phyloP scores from a whole-genome alignment of 1,140 invertebrate species.

The Hylyphantes graminicola region DNA sequence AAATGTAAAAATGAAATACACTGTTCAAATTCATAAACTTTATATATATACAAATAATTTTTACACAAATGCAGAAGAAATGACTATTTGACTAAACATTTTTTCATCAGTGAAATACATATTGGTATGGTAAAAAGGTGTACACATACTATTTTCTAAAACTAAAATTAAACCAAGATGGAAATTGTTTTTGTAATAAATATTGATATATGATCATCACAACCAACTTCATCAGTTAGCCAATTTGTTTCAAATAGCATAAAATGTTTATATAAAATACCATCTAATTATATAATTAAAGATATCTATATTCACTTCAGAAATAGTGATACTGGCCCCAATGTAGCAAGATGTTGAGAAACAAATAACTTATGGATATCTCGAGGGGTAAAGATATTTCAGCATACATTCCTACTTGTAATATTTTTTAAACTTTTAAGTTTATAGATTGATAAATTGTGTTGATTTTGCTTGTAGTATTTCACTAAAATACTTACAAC shows the following conservation, averaged over 20 bases:
- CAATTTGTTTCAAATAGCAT: not conserved
- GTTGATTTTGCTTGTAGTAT: too few species aligned
- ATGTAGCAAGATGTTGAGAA: conserved; percentile 6
- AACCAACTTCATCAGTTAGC: not conserved
- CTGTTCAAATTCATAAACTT: conserved; percentile 53
- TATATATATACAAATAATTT: conserved; percentile 59
- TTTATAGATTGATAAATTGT: too few species aligned
- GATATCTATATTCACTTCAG: conserved; percentile 6
- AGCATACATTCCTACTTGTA: too few species aligned
- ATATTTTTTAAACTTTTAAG: too few species aligned
- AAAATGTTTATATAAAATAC: conserved; percentile 27
- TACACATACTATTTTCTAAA: conserved; percentile 16
- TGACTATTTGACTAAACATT: conserved; percentile 48
- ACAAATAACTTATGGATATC: not conserved
- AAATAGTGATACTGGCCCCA: conserved; percentile 31
- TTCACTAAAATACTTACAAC: too few species aligned
- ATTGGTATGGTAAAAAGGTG: not conserved
- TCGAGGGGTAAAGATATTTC: too few species aligned
- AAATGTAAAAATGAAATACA: conserved; percentile 3
- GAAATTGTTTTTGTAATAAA: conserved; percentile 22
- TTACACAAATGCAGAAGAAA: conserved; percentile 50
- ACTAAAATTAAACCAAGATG: conserved; percentile 1
- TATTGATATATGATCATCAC: not conserved
- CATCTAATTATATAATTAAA: conserved; percentile 6
- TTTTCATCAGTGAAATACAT: conserved; percentile 8